Conservation (phyloP, 2,888 invertebrate species). For the Empis livida region DNA sequence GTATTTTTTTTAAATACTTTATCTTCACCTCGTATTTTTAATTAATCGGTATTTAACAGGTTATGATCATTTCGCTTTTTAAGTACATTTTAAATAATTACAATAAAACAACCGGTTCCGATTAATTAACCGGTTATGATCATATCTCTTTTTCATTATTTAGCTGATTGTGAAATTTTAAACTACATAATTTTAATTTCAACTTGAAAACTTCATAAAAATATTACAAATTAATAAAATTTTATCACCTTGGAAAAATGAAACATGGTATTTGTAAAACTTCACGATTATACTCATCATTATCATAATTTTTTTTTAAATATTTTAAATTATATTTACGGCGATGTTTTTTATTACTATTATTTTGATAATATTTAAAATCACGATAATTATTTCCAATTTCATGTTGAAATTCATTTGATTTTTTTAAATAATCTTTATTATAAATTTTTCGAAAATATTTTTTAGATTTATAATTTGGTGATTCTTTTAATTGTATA, state of each 20-base stretch:
- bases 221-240: neutral
- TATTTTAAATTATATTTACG: neutral
- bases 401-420: constrained; percentile 22
- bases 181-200: no score
- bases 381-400: constrained; percentile 33
- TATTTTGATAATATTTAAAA: constrained; percentile 18
- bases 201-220: no score
- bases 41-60: no score
- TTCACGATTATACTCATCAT: constrained; percentile 5
- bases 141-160: no score
- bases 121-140: no score
- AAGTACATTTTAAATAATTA: no score
- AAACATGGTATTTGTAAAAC: constrained; percentile 13
- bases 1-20: no score
- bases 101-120: no score
- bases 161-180: no score
- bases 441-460: constrained; percentile 20
- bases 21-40: no score
- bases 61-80: no score
- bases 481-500: no score
- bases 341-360: neutral
- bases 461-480: neutral
- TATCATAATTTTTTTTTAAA: neutral
- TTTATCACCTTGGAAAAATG: constrained; percentile 10
- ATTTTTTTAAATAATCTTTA: constrained; percentile 16